Percentiles rank a stretch among this genome's conserved stretches.
phyloP scores from a whole-genome alignment of 2,113 vertebrate genomes.

The Malurus alboscapulatus region DNA sequence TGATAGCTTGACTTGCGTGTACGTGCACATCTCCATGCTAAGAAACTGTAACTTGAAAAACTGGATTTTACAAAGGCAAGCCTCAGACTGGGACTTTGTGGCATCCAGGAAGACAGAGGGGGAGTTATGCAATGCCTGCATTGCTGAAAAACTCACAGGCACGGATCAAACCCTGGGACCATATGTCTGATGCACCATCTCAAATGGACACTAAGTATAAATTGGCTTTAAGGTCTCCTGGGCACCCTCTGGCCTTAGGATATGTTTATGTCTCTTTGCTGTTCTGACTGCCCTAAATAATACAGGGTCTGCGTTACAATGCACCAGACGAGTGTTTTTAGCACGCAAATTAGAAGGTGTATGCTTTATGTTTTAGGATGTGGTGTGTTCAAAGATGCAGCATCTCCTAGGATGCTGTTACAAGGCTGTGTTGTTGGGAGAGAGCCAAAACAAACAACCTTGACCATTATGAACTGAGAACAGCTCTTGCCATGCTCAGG shows the following conservation, averaged over 20 bases:
- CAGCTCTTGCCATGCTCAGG: neutral
- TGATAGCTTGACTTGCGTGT: neutral
- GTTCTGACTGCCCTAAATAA: neutral
- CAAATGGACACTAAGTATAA: neutral
- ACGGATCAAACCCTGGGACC: neutral
- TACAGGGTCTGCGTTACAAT: neutral
- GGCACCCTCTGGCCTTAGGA: neutral
- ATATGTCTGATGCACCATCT: neutral
- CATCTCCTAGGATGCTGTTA: neutral
- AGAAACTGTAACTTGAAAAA: neutral
- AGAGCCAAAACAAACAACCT: neutral
- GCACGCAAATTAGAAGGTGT: slow-evolving; percentile 14
- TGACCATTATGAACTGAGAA: neutral
- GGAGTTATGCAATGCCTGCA: neutral
- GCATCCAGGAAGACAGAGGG: neutral
- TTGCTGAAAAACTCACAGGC: neutral
- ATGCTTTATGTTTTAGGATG: neutral
- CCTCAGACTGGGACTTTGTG: neutral
- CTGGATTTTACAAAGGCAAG: neutral
- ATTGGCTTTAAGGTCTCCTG: neutral
- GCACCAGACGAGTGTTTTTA: neutral
- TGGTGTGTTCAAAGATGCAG: neutral
- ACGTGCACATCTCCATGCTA: neutral
- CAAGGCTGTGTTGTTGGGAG: neutral
- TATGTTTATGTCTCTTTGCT: neutral